Base-by-base conservation (phyloP, 2,888 invertebrate species). In the Drosophila cracens region DNA sequence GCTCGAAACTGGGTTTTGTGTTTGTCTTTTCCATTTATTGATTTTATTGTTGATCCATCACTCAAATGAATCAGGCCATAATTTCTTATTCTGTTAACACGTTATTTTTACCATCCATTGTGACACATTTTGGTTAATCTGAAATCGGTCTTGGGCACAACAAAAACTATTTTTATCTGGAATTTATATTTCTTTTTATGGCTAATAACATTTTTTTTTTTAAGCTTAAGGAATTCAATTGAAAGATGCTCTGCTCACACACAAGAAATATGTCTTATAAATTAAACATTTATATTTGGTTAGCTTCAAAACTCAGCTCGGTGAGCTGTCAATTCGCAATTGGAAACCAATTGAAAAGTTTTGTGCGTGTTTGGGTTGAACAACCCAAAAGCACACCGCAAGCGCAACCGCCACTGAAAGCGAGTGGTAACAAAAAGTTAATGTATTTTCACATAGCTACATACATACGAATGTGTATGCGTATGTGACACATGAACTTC, bases 341-440 rank as follows among this genome's bases (percentile, higher is more conserved):
- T 27, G 46, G 18, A 62, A 54, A 29, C n/a, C 57, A 61, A 53
- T 63, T 52, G 31, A 51, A 58, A 59, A 56, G 27, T 16, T 51
- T 54, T 60, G 52, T 69, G 60, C 57, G 54, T 76, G 62, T 64
- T 59, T 54, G 69, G 61, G 84, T 86, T 86, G 87, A 84, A 86
- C 73, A 86, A 84, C 75, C 86, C 71, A 53, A 66, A 63, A 63
- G 49, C 56, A 65, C 54, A 66, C 49, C 63, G 43, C 67, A 79
- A 73, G 67, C 53, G 51, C 72, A 73, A 72, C 63, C 49, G 74
- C 46, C 25, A 16, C 46, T 16, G 46, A 84, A 84, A 84, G 82
- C 83, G 83, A 85, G 73, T 72, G 81, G 48, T 67, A 63, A 69
- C 27, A 36, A 51, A 40, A 27, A 56, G 40, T 54, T 64, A 67